Evolutionary conservation across 2,113 vertebrate species (phyloP).

Genomic region (Malurus melanocephalus): DNA sequence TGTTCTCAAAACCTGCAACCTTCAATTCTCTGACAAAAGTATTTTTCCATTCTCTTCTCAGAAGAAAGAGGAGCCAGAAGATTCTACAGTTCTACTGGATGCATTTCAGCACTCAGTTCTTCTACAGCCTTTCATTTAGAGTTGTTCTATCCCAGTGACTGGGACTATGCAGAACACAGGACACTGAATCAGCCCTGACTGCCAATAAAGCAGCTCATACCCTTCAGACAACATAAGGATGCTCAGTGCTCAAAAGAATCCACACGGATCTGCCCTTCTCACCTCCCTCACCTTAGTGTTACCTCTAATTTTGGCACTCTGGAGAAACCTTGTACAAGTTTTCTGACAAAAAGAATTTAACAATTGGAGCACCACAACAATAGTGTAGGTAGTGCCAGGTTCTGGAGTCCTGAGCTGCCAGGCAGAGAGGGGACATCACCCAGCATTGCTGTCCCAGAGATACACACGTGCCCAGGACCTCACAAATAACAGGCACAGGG

Average conservation of each 20-base stretch:
- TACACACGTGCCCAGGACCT: neutral
- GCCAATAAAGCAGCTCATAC: neutral
- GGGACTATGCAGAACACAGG: neutral
- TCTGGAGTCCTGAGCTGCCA: neutral
- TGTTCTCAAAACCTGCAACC: too few species aligned
- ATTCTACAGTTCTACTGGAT: too few species aligned
- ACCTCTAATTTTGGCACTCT: neutral
- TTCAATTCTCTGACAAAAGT: too few species aligned
- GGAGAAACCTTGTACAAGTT: neutral
- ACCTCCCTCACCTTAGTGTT: neutral
- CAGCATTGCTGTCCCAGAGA: neutral
- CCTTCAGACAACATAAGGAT: neutral
- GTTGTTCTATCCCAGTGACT: neutral
- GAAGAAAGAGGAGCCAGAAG: too few species aligned
- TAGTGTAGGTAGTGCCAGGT: neutral
- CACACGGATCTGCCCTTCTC: neutral
- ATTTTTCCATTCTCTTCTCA: too few species aligned
- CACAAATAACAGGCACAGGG: neutral
- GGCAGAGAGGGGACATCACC: neutral
- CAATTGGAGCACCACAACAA: neutral
- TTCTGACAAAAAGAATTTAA: neutral
- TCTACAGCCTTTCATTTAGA: neutral
- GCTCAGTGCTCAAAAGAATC: neutral
- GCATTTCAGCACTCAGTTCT: neutral
- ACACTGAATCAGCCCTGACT: neutral